Evolutionary conservation across 1,140 invertebrate species (phyloP), one percentile per base, ranked within the genome.

Genomic region (Matsumurasca onukii): DNA sequence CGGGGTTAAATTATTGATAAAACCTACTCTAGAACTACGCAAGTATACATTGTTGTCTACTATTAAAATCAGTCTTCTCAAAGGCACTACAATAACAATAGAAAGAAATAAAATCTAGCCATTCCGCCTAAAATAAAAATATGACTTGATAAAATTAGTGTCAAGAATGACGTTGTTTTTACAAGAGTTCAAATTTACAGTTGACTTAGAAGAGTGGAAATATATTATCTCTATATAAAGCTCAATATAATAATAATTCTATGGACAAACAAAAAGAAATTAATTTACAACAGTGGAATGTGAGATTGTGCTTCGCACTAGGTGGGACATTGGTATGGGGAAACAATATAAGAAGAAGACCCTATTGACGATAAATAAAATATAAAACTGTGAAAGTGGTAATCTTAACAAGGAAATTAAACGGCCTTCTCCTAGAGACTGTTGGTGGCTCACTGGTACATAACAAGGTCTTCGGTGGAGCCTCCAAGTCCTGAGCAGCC

Each of bases 401-500:
- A n/a, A n/a, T n/a, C n/a, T n/a, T n/a, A n/a, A n/a, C n/a, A n/a
- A n/a, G n/a, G n/a, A n/a, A n/a, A n/a, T n/a, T n/a, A n/a, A n/a
- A n/a, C n/a, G n/a, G n/a, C n/a, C n/a, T n/a, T n/a, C n/a, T n/a
- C n/a, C n/a, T n/a, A n/a, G n/a, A n/a, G n/a, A n/a, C n/a, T n/a
- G n/a, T n/a, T n/a, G n/a, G n/a, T n/a, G n/a, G n/a, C n/a, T n/a
- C n/a, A 57, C 66, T 67, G 66, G 51, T 67, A 67, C 15, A 67
- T 13, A 31, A n/a, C 20, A 3, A 45, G 3, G 20, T 67, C 27
- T 1, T 67, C 66, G 5, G 49, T 49, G 30, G 51, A 25, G 17
- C 34, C 39, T 2, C 55, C 59, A 1, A 68, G 13, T 0, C 86
- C 86, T 0, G 85, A 85, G 75, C 95, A 97, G 0, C 94, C 94